Base-by-base conservation (phyloP, 2,888 invertebrate genomes). In the Unio delphinus region DNA sequence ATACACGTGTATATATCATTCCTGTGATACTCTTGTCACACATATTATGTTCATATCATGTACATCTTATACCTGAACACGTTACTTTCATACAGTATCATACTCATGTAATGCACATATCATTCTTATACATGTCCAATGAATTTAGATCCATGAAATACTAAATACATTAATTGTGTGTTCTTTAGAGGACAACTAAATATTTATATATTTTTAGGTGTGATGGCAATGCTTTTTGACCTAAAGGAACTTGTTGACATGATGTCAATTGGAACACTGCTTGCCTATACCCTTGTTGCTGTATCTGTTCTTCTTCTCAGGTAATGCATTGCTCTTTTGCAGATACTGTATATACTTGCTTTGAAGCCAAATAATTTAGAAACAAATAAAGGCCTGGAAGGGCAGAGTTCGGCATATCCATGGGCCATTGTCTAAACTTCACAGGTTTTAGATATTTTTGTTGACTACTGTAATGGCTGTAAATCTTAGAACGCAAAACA, bases 261-360 rank as follows among this genome's bases (percentile, higher is more conserved):
- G 88, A 87, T 89, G 88, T 89, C 88, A n/a, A 89, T 89, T 64
- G 90, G 88, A 68, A 90, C 89, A 4, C 78, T 90, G 65, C 76
- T 89, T 64, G 88, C 89, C 4, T 90, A 90, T 75, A 89, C 89
- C 0, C 81, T 90, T 28, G 90, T 90, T 6, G 87, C 88, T 20
- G 80, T 87, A 23, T 88, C 87, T 70, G 89, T 90, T 7, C 78
- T 90, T 4, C 77, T 89, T 54, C 79, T 90, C 18, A 86, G 90
- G 87, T 89, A 80, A 34, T 45, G n/a, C 20, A 58, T 45, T 45
- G 45, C 15, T 45, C 45, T 45, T 11, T 45, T 45, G 45, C 45
- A 45, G 45, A 45, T 45, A 23, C 23, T 23, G 23, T 23, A 23
- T 23, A 23, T 23, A 23, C 23, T 23, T 23, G 23, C 23, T 23